Evolutionary conservation across 2,113 vertebrate genomes (phyloP).

Genomic region (Hippolais icterina): DNA sequence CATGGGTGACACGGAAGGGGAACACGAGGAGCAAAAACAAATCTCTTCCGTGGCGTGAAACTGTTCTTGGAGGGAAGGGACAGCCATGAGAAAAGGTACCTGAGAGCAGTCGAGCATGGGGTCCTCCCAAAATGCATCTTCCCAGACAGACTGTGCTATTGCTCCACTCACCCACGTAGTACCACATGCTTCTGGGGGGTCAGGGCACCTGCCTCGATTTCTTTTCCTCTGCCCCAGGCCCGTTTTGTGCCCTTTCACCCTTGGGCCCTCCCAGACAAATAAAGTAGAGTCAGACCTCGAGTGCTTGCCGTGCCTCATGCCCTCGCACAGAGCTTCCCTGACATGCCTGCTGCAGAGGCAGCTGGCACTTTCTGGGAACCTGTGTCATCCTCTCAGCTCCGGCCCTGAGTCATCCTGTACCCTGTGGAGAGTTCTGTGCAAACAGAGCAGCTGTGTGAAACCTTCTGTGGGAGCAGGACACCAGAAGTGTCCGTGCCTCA

Average conservation of each 20-base stretch:
- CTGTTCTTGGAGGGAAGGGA: slow-evolving; percentile 25
- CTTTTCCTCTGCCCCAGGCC: slow-evolving; percentile 25
- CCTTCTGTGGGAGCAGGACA: background rate
- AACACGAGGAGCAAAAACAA: slow-evolving; percentile 94
- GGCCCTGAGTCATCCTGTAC: background rate
- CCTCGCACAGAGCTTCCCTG: slow-evolving; percentile 44
- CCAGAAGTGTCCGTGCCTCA: background rate
- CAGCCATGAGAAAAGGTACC: slow-evolving; percentile 45
- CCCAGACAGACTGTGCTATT: slow-evolving; percentile 61
- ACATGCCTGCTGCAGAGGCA: slow-evolving; percentile 5
- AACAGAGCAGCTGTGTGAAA: background rate
- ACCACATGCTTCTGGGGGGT: slow-evolving; percentile 50
- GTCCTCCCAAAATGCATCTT: slow-evolving; percentile 32
- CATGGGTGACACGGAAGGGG: slow-evolving; percentile 93
- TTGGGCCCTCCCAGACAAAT: slow-evolving; percentile 57
- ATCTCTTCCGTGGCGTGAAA: slow-evolving; percentile 95
- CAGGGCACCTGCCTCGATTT: slow-evolving; percentile 42
- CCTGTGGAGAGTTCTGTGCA: background rate
- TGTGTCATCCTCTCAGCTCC: slow-evolving; percentile 8
- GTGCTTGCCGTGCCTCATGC: slow-evolving; percentile 62
- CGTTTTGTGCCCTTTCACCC: slow-evolving; percentile 36
- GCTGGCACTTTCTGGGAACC: slow-evolving; percentile 34
- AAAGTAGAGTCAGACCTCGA: slow-evolving; percentile 67
- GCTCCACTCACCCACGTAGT: slow-evolving; percentile 56
- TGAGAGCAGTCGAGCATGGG: slow-evolving; percentile 63